Base-by-base conservation (phyloP, 2,888 invertebrate species). In the Calameuta filiformis region DNA sequence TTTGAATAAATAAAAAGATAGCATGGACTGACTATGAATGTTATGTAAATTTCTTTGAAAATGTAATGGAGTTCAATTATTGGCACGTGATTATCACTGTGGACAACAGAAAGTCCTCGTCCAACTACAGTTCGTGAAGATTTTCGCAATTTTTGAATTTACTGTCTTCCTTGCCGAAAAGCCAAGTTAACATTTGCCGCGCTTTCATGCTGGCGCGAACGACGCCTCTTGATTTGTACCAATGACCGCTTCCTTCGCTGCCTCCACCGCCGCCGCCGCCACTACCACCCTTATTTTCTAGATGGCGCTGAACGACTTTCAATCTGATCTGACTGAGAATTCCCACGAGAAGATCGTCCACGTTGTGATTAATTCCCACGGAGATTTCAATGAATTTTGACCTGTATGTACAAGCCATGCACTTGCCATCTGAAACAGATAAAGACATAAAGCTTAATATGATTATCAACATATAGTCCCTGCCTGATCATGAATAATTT, bases 371-470 rank as follows among this genome's bases (percentile, higher is more conserved):
- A 88, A 99, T 97, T 23, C 98, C 98, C 23, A 98, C 98, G 0
- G 98, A 98, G 31, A 98, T 96, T 92, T 99, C 98, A 84, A 98
- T 96, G 93, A 97, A 98, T 92, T 98, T 98, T 77, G 97, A 96
- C 84, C 97, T 96, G 92, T 96, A 97, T 3, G 96, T 97, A 91
- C 97, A 97, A 11, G 98, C 98, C 83, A 98, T 93, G 88, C 97
- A 96, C 91, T 97, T 97, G 76, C 98, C 98, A 93, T 99, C 99
- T 98, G 94, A 92, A 93, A 82, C 80, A 83, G 83, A 73, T 75
- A 77, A n/a, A 12, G 34, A 35, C 23, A 56, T 56, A 23, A 23
- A 56, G 23, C 15, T 15, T 23, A 56, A 23, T 40, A 15, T 35
- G 12, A 40, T 23, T 40, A 40, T 15, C 23, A 23, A 40, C 40